phyloP scores from a whole-genome alignment of 2,113 vertebrate genomes.

The Eptatretus burgeri region DNA sequence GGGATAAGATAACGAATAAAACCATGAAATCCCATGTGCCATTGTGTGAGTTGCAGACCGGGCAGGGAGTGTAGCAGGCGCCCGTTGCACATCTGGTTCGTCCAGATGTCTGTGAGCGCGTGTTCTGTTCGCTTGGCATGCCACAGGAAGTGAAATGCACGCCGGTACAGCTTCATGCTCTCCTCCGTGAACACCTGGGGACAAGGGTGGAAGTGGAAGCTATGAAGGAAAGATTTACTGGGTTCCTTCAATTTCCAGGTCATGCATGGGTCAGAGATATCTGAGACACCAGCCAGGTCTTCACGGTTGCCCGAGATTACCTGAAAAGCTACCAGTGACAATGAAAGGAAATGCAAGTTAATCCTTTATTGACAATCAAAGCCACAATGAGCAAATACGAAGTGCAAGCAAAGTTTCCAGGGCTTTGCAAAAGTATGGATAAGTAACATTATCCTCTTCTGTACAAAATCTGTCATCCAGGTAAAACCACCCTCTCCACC shows the following conservation, averaged over 20 bases:
- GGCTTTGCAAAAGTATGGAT: too few species aligned
- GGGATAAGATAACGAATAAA: too few species aligned
- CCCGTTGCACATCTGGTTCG: slow-evolving; percentile 94
- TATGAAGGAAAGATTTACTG: not conserved
- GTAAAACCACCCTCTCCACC: too few species aligned
- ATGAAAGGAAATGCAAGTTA: too few species aligned
- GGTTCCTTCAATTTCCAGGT: not conserved
- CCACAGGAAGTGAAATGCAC: slow-evolving; percentile 94
- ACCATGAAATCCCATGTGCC: too few species aligned
- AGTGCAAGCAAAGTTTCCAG: too few species aligned
- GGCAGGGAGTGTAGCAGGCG: slow-evolving; percentile 69
- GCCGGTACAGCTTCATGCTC: slow-evolving; percentile 79
- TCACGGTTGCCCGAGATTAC: not conserved
- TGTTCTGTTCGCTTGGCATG: slow-evolving; percentile 90
- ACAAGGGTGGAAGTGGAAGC: not conserved
- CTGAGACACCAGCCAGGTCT: not conserved
- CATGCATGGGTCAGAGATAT: not conserved
- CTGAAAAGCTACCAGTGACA: not conserved
- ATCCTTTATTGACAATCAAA: too few species aligned
- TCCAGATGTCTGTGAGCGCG: slow-evolving; percentile 89
- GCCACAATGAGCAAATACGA: too few species aligned
- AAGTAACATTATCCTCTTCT: too few species aligned
- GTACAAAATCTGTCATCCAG: too few species aligned
- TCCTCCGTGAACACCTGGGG: slow-evolving; percentile 77
- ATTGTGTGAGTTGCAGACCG: slow-evolving; percentile 19